Percentiles rank a stretch among this genome's conserved stretches.
Conservation (phyloP, 2,113 vertebrate genomes). For the Platichthys flesus region DNA sequence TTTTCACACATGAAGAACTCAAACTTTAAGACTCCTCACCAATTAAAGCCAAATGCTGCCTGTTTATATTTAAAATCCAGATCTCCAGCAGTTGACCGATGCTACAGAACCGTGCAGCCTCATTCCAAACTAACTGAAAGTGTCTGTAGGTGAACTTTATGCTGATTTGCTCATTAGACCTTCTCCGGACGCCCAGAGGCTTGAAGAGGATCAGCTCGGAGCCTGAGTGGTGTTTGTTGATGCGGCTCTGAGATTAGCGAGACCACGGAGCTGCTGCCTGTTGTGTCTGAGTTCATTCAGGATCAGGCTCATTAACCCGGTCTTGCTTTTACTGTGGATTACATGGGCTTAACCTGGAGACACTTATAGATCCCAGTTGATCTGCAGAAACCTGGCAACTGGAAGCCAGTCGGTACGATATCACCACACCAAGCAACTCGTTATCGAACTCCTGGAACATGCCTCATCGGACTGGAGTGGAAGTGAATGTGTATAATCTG, state of each 20-base stretch:
- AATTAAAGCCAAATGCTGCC: too few species aligned
- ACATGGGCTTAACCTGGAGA: constrained; percentile 53
- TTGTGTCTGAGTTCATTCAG: constrained; percentile 36
- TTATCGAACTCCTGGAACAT: too few species aligned
- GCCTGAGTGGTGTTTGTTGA: constrained; percentile 16
- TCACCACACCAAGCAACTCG: too few species aligned
- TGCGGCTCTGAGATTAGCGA: constrained; percentile 48
- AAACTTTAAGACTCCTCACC: too few species aligned
- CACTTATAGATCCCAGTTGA: constrained; percentile 29
- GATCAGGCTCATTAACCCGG: constrained; percentile 29
- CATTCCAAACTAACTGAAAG: not conserved
- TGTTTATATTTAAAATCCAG: too few species aligned
- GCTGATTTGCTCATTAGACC: not conserved
- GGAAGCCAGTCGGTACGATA: constrained; percentile 57
- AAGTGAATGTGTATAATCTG: too few species aligned
- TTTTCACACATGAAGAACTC: too few species aligned
- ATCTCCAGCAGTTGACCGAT: too few species aligned
- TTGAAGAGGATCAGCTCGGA: not conserved
- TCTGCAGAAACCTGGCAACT: constrained; percentile 60
- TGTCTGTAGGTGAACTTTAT: too few species aligned
- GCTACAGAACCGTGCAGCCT: too few species aligned
- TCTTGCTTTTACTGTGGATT: constrained; percentile 57
- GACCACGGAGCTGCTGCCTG: constrained; percentile 11
- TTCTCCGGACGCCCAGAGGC: too few species aligned
- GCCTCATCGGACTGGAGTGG: too few species aligned